These are phyloP conservation scores for Heliornis fulica DNA, from an alignment of 2,113 vertebrate genomes.

Conservation along the genomic window DNA sequence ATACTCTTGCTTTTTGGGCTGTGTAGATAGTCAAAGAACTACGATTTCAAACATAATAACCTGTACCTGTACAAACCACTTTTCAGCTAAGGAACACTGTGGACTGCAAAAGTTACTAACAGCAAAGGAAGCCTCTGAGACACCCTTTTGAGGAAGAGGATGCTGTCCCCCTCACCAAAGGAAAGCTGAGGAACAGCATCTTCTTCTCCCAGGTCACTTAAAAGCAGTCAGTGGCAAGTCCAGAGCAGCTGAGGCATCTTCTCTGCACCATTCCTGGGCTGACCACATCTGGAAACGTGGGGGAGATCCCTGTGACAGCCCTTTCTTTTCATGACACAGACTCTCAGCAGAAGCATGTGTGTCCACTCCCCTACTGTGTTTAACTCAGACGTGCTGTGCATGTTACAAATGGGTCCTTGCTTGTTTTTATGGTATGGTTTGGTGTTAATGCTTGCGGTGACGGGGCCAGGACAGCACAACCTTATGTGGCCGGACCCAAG, in stretches of 20 bases:
- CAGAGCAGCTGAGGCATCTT: not conserved
- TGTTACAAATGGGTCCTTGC: not conserved
- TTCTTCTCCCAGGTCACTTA: not conserved
- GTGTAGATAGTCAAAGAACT: not conserved
- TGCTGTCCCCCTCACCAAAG: not conserved
- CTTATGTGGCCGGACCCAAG: not conserved
- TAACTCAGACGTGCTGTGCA: not conserved
- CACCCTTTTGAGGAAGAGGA: not conserved
- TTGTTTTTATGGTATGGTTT: not conserved
- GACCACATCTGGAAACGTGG: not conserved
- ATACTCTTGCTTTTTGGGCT: not conserved
- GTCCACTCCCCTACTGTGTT: not conserved
- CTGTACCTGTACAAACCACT: not conserved
- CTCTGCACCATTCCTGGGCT: not conserved
- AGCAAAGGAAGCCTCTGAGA: not conserved
- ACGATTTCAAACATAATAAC: not conserved
- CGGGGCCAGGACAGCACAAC: not conserved
- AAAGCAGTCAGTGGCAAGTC: not conserved
- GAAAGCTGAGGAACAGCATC: not conserved
- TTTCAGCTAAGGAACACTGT: not conserved
- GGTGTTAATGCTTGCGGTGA: fast-evolving
- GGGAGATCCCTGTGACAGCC: not conserved
- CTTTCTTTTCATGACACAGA: not conserved
- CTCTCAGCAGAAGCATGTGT: not conserved
- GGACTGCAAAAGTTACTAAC: not conserved